Percentiles rank a stretch among this genome's conserved stretches.
Conservation (phyloP, 2,888 invertebrate species). For the Pammene aurita region DNA sequence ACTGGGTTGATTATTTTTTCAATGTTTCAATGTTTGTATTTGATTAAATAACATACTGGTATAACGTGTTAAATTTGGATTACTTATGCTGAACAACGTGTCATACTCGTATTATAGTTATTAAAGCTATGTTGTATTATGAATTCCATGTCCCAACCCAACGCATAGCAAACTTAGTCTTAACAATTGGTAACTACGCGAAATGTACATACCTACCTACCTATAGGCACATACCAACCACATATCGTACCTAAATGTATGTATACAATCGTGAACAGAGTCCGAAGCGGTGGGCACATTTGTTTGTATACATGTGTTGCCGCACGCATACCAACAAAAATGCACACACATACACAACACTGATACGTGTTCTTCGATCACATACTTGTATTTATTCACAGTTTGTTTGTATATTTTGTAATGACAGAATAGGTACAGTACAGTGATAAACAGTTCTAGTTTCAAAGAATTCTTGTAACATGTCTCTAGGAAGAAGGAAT, state of each 20-base stretch:
- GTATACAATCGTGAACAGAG: constrained; percentile 25
- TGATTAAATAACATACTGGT: too few relatives aligned
- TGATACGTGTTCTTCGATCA: constrained; percentile 33
- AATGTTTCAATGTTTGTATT: too few relatives aligned
- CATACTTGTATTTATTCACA: constrained; percentile 29
- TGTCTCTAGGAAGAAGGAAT: constrained; percentile 18
- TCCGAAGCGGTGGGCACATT: constrained; percentile 33
- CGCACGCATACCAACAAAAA: constrained; percentile 33
- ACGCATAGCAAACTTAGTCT: constrained; percentile 20
- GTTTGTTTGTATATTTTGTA: constrained; percentile 39
- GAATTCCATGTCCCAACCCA: not conserved
- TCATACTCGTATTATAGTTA: too few relatives aligned
- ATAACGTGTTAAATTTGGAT: too few relatives aligned
- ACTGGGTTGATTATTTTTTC: too few relatives aligned
- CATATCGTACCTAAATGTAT: constrained; percentile 5
- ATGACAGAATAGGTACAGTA: constrained; percentile 25
- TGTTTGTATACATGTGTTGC: constrained; percentile 39
- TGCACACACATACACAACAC: constrained; percentile 35
- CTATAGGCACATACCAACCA: constrained; percentile 9
- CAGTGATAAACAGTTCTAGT: constrained; percentile 29
- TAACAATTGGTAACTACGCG: constrained; percentile 35
- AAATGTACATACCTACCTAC: constrained; percentile 22
- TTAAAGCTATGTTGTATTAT: not conserved
- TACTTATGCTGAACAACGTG: too few relatives aligned
- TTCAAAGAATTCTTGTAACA: constrained; percentile 26